Evolutionary conservation across 2,113 vertebrate genomes (phyloP).

Genomic region (Neolamprologus brichardi): DNA sequence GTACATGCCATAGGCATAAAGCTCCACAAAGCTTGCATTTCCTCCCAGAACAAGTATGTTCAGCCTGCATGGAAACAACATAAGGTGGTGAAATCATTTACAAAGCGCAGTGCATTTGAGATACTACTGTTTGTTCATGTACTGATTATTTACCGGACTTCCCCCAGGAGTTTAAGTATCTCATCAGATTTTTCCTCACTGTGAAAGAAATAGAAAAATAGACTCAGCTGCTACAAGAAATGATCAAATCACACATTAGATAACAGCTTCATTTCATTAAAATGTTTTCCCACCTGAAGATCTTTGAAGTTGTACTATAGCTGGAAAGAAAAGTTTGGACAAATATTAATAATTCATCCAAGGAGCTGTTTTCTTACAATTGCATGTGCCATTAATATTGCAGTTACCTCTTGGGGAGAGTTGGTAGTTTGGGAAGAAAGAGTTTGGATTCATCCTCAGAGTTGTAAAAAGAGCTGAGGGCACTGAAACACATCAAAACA

Average conservation of each 20-base stretch:
- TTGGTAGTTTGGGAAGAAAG: conserved; percentile 89
- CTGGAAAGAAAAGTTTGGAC: conserved; percentile 50
- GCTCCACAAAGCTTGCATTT: conserved; percentile 83
- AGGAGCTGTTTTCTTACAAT: background rate
- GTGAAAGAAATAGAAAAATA: conserved; percentile 42
- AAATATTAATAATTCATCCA: background rate
- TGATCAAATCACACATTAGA: background rate
- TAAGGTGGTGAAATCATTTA: background rate
- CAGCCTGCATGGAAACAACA: conserved; percentile 70
- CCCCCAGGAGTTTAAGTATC: conserved; percentile 94
- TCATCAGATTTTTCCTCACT: conserved; percentile 99
- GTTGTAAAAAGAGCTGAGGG: conserved; percentile 84
- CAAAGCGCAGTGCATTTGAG: background rate
- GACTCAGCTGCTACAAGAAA: background rate
- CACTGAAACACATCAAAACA: conserved; percentile 60
- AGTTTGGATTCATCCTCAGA: conserved; percentile 91
- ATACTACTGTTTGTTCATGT: background rate
- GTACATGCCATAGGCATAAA: conserved; percentile 98
- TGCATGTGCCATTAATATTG: background rate
- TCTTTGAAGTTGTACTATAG: conserved; percentile 93
- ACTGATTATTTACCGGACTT: conserved; percentile 79
- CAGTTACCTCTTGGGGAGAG: conserved; percentile 89
- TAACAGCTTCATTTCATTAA: background rate
- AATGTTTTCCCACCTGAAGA: conserved; percentile 83
- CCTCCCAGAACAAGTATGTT: conserved; percentile 94